Evolutionary conservation across 2,888 invertebrate species (phyloP).

Genomic region (Leptothorax acervorum): DNA sequence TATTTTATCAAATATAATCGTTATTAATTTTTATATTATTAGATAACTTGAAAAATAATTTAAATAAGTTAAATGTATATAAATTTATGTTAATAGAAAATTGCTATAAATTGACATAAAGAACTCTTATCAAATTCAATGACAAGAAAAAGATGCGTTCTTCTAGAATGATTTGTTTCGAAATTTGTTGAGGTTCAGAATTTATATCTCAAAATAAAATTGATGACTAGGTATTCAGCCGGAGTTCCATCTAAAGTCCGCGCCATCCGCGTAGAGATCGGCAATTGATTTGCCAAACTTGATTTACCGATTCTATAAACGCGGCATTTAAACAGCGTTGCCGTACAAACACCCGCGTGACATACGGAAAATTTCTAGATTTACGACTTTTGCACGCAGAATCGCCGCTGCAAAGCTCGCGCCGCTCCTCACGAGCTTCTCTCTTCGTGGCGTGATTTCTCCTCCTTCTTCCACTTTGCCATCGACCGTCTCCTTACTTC

Average conservation of each 20-base stretch:
- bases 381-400: constrained; percentile 65
- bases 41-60: neutral
- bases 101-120: neutral
- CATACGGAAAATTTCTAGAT: constrained; percentile 74
- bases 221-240: neutral
- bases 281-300: constrained; percentile 51
- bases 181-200: neutral
- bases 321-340: constrained; percentile 57
- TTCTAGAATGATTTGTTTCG: neutral
- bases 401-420: constrained; percentile 30
- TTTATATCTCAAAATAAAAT: constrained; percentile 8
- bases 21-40: constrained; percentile 17
- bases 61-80: neutral
- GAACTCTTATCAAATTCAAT: neutral
- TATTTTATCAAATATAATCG: neutral
- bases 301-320: constrained; percentile 77
- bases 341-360: constrained; percentile 53
- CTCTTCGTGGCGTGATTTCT: constrained; percentile 36
- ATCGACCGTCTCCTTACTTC: neutral
- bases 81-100: neutral
- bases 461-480: constrained; percentile 12
- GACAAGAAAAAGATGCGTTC: neutral
- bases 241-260: neutral
- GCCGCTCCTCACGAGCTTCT: constrained; percentile 28
- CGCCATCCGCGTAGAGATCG: constrained; percentile 29